Evolutionary conservation across 2,113 vertebrate genomes (phyloP).

Genomic region (Ptychochromis oligacanthus): DNA sequence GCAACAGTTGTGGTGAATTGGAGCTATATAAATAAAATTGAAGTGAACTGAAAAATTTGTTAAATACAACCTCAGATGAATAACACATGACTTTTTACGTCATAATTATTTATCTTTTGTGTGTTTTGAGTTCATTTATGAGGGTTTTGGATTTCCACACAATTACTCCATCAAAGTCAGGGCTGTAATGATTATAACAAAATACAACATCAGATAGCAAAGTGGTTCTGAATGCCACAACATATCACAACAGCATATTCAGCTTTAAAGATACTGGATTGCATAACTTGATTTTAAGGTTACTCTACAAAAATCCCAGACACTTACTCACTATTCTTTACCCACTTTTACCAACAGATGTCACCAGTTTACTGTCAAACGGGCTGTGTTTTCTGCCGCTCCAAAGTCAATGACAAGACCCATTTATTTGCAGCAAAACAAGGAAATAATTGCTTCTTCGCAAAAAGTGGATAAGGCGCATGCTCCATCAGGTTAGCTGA

Average conservation of each 20-base stretch:
- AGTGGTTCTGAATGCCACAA: neutral
- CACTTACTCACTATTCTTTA: neutral
- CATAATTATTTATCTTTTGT: neutral
- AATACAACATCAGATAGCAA: neutral
- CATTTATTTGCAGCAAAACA: neutral
- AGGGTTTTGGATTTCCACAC: neutral
- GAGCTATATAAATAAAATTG: no score
- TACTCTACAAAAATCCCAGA: neutral
- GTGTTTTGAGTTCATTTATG: neutral
- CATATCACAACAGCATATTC: neutral
- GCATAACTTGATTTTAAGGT: neutral
- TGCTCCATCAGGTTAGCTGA: no score
- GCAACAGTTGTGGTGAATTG: no score
- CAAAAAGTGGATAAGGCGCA: no score
- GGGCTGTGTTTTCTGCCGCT: neutral
- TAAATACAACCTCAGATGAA: no score
- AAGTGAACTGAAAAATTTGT: no score
- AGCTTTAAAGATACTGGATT: neutral
- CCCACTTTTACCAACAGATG: neutral
- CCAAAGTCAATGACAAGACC: neutral
- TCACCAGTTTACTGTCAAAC: neutral
- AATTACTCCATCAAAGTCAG: neutral
- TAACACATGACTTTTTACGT: no score
- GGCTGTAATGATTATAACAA: neutral
- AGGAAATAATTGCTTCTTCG: neutral